Evolutionary conservation across 2,888 invertebrate species (phyloP).

Genomic region (Drosophila meridionalis): DNA sequence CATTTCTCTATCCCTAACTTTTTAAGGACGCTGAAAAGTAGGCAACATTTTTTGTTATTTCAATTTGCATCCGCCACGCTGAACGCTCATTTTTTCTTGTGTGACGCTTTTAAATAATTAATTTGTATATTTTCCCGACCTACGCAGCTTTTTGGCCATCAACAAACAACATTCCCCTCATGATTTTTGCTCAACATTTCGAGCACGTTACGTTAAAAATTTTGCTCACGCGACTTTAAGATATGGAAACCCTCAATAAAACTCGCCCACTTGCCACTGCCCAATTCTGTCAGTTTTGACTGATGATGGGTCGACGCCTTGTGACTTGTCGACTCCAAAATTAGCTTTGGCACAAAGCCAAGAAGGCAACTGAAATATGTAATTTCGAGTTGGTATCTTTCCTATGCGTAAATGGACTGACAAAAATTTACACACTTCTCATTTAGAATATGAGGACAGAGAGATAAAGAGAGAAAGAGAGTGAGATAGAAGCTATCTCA

Average conservation of each 20-base stretch:
- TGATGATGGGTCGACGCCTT: constrained; percentile 33
- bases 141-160: neutral
- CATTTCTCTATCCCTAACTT: too few species aligned
- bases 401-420: constrained; percentile 48
- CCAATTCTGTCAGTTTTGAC: constrained; percentile 29
- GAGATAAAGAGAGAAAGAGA: neutral
- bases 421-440: constrained; percentile 46
- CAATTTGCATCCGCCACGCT: constrained; percentile 1
- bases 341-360: constrained; percentile 43
- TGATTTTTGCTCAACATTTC: neutral
- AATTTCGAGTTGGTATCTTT: constrained; percentile 9
- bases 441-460: constrained; percentile 29
- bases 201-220: constrained; percentile 8
- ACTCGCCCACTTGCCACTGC: constrained; percentile 4
- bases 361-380: constrained; percentile 24
- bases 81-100: neutral
- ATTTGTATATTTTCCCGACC: constrained; percentile 7
- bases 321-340: constrained; percentile 43
- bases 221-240: constrained; percentile 20
- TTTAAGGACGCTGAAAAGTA: constrained; percentile 4
- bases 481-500: neutral
- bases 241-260: neutral
- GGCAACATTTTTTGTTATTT: constrained; percentile 4
- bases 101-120: constrained; percentile 14
- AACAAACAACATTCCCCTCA: neutral